A percentile compares a stretch with the other conserved stretches of the same genome.
phyloP scores from a whole-genome alignment of 2,888 invertebrate genomes.

The Amiota mariae region DNA sequence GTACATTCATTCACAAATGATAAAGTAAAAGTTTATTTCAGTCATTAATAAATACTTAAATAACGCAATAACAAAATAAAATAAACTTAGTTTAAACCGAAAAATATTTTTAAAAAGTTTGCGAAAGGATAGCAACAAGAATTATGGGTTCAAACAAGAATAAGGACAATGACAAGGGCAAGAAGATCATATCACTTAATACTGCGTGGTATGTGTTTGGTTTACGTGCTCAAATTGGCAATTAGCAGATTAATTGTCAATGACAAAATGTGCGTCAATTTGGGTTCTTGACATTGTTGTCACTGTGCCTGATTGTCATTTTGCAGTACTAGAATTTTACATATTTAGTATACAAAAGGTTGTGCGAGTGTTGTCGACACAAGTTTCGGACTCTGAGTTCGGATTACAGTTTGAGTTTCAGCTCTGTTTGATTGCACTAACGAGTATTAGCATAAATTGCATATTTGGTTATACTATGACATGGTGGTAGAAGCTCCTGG shows the following conservation, averaged over 20 bases:
- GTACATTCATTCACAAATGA: background rate
- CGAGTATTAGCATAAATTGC: constrained; percentile 67
- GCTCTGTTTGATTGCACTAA: constrained; percentile 54
- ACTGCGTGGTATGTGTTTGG: constrained; percentile 52
- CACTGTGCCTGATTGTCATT: constrained; percentile 55
- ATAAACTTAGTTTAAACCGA: no score
- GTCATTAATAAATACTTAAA: background rate
- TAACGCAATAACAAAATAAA: background rate
- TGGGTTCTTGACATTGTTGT: constrained; percentile 43
- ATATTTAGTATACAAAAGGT: constrained; percentile 4
- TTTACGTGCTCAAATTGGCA: constrained; percentile 67
- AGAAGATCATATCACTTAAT: background rate
- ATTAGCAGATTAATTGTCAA: constrained; percentile 67
- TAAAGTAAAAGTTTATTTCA: background rate
- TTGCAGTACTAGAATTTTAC: background rate
- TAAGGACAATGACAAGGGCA: no score
- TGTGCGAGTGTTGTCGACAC: background rate
- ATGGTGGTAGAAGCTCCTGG: background rate
- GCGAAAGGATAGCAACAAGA: no score
- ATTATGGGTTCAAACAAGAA: no score
- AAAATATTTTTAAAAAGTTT: no score
- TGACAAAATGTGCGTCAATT: constrained; percentile 65
- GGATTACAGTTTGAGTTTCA: background rate
- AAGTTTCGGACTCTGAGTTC: background rate
- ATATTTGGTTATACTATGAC: constrained; percentile 23